Base-by-base conservation (phyloP, 2,888 invertebrate genomes). In the Apamea monoglypha region DNA sequence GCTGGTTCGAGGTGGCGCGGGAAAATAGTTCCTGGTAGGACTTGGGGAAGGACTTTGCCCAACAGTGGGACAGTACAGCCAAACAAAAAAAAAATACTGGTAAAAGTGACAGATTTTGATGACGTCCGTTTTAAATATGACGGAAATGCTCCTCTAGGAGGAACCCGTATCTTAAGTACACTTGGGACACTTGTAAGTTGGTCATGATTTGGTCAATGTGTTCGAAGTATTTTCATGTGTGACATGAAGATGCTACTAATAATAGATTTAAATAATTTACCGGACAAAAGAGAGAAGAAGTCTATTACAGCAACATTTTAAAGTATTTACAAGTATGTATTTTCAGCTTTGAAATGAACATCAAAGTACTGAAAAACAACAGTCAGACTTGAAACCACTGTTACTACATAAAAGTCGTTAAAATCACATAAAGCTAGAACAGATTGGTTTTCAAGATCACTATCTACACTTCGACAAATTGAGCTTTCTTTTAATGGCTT, bases 371-470 rank as follows among this genome's bases (percentile, higher is more conserved):
- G 18, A 63, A 21, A 78, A 74, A 44, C 25, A n/a, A 29, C 5
- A 68, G 25, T 47, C 53, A 5, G 56, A 47, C 36, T 80, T 79
- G 10, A 50, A 63, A 44, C 71, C 36, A 29, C 36, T 64, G 29
- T 72, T 64, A 69, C 61, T 53, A 74, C n/a, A 74, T 61, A 63
- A 69, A 64, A 75, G 83, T 75, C 83, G 76, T 85, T 83, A 82
- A 83, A 85, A 83, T 71, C 86, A 85, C 82, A 75, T 67, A 85
- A 82, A 85, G 76, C 82, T 85, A 63, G 76, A 83, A 71, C 75
- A 71, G 85, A 82, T 85, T 85, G 86, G 70, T 85, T 85, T 82
- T 85, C 76, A 85, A 85, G 83, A 83, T 85, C 76, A 82, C 82
- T 71, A 85, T 83, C 86, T 75, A 82, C 70, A 71, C 66, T 82